A percentile compares a stretch with the other conserved stretches of the same genome.
These are phyloP conservation scores for Aplysina aerophoba DNA, from an alignment of 37 sponge, comb jelly and placozoan genomes.

Conservation along the genomic window DNA sequence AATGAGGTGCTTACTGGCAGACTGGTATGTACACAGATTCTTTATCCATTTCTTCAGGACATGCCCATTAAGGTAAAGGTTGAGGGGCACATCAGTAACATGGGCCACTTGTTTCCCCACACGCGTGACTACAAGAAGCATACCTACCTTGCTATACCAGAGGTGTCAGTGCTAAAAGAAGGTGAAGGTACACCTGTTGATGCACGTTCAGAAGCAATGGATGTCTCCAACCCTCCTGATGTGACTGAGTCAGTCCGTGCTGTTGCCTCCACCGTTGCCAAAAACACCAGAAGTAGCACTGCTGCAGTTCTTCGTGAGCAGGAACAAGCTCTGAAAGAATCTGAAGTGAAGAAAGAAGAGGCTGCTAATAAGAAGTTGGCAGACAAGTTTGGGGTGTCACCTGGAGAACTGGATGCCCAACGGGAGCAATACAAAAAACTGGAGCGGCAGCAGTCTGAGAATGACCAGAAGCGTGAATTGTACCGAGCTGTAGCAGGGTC, in stretches of 20 bases:
- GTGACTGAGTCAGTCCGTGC: background rate
- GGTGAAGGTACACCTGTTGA: slow-evolving; percentile 6
- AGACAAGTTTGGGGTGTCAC: background rate
- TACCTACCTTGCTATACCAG: slow-evolving; percentile 1
- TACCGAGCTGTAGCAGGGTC: background rate
- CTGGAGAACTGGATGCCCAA: background rate
- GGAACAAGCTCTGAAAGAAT: background rate
- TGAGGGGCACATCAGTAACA: background rate
- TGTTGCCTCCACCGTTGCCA: background rate
- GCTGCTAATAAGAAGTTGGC: background rate
- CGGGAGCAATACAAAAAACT: background rate
- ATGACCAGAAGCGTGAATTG: background rate
- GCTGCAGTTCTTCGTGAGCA: background rate
- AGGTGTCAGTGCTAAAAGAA: background rate
- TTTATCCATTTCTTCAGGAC: too few relatives aligned
- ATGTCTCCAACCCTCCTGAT: background rate
- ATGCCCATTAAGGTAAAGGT: background rate
- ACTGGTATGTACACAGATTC: too few relatives aligned
- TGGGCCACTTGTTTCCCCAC: background rate
- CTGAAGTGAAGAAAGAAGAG: background rate
- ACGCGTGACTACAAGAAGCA: background rate
- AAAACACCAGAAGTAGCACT: background rate
- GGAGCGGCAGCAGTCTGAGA: background rate
- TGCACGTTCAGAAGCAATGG: background rate
- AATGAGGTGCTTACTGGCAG: too few relatives aligned